Conservation (phyloP, 2,797 vertebrate genomes). For the Thamnophis elegans region DNA sequence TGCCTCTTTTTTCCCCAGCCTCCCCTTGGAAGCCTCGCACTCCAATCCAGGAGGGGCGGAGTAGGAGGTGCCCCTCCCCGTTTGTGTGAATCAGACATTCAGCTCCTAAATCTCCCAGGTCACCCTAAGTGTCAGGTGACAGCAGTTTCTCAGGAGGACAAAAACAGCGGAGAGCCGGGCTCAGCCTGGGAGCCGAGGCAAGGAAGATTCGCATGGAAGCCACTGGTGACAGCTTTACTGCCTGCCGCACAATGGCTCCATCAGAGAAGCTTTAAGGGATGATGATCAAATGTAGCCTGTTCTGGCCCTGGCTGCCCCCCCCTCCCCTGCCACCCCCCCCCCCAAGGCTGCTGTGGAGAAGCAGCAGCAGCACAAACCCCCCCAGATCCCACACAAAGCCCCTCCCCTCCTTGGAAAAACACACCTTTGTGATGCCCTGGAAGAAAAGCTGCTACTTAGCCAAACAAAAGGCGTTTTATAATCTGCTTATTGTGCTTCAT, state of each 20-base stretch:
- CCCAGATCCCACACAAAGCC: slow-evolving; percentile 46
- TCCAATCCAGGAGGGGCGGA: background rate
- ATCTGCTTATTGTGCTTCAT: slow-evolving; percentile 70
- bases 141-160: slow-evolving; percentile 67
- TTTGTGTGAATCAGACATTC: slow-evolving; percentile 43
- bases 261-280: slow-evolving; percentile 56
- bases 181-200: slow-evolving; percentile 46
- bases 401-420: slow-evolving; percentile 42
- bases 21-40: background rate
- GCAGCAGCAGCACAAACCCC: slow-evolving; percentile 33
- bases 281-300: slow-evolving; percentile 59
- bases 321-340: slow-evolving; percentile 40
- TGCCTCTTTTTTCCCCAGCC: background rate
- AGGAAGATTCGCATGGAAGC: slow-evolving; percentile 56
- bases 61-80: background rate
- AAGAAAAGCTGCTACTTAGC: slow-evolving; percentile 62
- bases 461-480: slow-evolving; percentile 65
- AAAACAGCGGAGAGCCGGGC: slow-evolving; percentile 52
- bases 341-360: slow-evolving; percentile 33
- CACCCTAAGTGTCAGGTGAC: slow-evolving; percentile 59
- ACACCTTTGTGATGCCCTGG: slow-evolving; percentile 58
- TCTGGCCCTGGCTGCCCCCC: slow-evolving; percentile 49
- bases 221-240: slow-evolving; percentile 73
- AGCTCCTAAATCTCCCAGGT: slow-evolving; percentile 43
- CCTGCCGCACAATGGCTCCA: slow-evolving; percentile 62